phyloP scores from a whole-genome alignment of 2,888 invertebrate species.

The Drosophila borborema region DNA sequence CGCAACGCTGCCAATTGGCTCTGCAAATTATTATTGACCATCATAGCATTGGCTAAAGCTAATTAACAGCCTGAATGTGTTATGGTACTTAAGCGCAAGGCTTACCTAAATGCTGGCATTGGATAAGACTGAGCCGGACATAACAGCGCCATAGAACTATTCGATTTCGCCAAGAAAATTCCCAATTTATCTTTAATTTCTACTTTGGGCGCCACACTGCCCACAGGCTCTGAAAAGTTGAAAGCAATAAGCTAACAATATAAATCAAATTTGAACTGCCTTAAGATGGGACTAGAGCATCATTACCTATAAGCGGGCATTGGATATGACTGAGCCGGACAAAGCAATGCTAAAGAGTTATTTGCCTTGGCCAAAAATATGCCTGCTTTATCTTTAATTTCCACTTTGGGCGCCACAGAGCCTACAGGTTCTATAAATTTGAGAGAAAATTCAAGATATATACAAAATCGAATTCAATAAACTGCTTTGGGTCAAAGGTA shows the following conservation, averaged over 20 bases:
- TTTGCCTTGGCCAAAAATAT: conserved; percentile 62
- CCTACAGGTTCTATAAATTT: conserved; percentile 85
- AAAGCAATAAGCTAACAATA: neutral
- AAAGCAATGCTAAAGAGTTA: conserved; percentile 86
- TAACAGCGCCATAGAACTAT: conserved; percentile 84
- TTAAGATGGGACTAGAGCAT: conserved; percentile 29
- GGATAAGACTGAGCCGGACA: conserved; percentile 89
- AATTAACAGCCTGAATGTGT: conserved; percentile 23
- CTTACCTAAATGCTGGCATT: conserved; percentile 88
- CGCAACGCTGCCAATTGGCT: conserved; percentile 85
- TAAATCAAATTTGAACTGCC: neutral
- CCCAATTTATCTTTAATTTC: conserved; percentile 88
- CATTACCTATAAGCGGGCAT: conserved; percentile 87
- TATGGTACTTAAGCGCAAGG: no score
- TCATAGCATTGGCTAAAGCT: neutral
- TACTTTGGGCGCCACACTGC: conserved; percentile 88
- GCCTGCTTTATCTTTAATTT: conserved; percentile 87
- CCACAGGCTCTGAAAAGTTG: conserved; percentile 85
- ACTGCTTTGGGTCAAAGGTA: conserved; percentile 11
- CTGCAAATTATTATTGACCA: conserved; percentile 57
- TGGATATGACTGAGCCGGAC: conserved; percentile 90
- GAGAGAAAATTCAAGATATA: neutral
- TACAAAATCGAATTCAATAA: neutral
- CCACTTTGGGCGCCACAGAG: conserved; percentile 87
- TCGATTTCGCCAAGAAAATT: conserved; percentile 63